Evolutionary conservation across 2,797 vertebrate genomes (phyloP).

Genomic region (Menidia menidia): DNA sequence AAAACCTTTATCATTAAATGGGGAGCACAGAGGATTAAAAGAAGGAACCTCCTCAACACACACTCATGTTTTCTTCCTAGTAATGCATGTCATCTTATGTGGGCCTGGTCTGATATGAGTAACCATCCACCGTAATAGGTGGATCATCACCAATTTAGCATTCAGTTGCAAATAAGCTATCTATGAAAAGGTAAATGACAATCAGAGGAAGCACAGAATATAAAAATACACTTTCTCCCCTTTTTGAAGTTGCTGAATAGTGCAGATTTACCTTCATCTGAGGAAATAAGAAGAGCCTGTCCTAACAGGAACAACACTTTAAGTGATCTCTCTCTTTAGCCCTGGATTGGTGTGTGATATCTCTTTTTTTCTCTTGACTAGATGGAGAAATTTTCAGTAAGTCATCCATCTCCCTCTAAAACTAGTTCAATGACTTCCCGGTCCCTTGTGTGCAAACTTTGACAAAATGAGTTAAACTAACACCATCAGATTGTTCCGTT

Average conservation of each 20-base stretch:
- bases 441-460: background rate
- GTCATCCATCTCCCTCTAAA: background rate
- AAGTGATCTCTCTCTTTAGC: background rate
- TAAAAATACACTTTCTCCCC: too few species aligned
- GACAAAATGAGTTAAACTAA: background rate
- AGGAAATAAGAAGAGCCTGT: background rate
- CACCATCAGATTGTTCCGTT: too few species aligned
- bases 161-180: background rate
- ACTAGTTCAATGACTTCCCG: background rate
- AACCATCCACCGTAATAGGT: too few species aligned
- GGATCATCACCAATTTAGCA: background rate
- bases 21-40: background rate
- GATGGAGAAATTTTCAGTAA: background rate
- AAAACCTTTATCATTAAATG: background rate
- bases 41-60: background rate
- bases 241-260: background rate
- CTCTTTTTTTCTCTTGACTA: background rate
- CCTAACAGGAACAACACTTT: background rate
- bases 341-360: background rate
- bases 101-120: too few species aligned
- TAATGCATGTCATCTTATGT: too few species aligned
- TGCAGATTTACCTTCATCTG: background rate
- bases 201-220: background rate
- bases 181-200: background rate
- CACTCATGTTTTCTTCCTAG: background rate